These are phyloP conservation scores for Cuculus canorus DNA, from an alignment of 2,797 vertebrate genomes.

Conservation along the genomic window DNA sequence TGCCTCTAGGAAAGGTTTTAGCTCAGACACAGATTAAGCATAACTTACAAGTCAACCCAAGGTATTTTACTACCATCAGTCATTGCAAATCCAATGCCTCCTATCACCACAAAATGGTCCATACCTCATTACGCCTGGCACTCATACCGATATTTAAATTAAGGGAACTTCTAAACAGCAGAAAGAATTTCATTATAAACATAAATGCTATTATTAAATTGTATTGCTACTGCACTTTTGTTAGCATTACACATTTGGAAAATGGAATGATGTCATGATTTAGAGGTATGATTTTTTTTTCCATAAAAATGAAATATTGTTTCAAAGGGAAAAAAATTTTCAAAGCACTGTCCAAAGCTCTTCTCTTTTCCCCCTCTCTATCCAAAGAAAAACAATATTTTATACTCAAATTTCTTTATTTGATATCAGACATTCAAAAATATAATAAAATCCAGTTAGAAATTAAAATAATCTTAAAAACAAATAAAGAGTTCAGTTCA, in stretches of 20 bases:
- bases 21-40: background rate
- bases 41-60: background rate
- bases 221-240: background rate
- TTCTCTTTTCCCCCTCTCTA: background rate
- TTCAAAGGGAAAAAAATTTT: background rate
- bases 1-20: background rate
- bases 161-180: background rate
- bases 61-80: background rate
- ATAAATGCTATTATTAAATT: background rate
- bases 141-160: background rate
- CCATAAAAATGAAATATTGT: background rate
- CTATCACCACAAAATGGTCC: background rate
- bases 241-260: background rate
- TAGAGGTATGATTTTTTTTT: background rate
- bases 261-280: background rate
- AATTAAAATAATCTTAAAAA: background rate
- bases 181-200: background rate
- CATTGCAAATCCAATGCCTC: background rate
- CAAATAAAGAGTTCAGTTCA: background rate
- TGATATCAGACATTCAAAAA: background rate
- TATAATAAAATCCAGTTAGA: background rate
- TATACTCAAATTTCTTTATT: background rate
- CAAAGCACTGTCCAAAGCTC: background rate
- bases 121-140: background rate
- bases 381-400: background rate